phyloP scores from a whole-genome alignment of 2,113 vertebrate species.

The Grantiella picta region DNA sequence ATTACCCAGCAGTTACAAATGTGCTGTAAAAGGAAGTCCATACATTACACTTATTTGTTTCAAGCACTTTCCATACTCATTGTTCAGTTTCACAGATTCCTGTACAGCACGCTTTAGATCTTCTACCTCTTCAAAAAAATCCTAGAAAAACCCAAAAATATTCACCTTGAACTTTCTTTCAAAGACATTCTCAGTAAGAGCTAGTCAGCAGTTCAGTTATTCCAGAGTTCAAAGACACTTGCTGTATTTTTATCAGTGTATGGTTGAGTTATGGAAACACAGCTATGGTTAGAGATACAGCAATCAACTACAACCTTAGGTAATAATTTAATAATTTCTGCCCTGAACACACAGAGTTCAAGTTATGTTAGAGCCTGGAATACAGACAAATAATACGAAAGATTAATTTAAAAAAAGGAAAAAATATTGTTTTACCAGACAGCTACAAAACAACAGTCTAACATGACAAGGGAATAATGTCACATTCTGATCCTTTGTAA shows the following conservation, averaged over 20 bases:
- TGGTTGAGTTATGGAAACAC: not conserved
- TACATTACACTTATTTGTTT: constrained; percentile 56
- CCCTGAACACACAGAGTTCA: not conserved
- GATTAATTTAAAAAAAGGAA: not conserved
- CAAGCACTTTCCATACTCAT: constrained; percentile 66
- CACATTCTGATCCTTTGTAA: not conserved
- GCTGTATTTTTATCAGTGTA: not conserved
- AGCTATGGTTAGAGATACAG: accelerated
- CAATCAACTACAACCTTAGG: not conserved
- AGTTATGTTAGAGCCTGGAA: not conserved
- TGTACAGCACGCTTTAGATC: constrained; percentile 67
- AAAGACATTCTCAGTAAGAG: not conserved
- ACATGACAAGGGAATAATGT: not conserved
- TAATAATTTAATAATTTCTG: not conserved
- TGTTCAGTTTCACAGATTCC: constrained; percentile 60
- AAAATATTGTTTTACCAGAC: not conserved
- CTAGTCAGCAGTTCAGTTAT: not conserved
- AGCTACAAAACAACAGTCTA: not conserved
- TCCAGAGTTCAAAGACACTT: not conserved
- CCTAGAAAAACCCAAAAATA: constrained; percentile 49
- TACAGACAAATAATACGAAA: not conserved
- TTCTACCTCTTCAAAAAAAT: constrained; percentile 71
- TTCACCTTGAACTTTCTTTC: not conserved
- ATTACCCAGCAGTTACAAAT: not conserved
- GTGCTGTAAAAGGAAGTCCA: constrained; percentile 31